Conservation (phyloP, 2,888 invertebrate species). For the Philopedon plagiatum region DNA sequence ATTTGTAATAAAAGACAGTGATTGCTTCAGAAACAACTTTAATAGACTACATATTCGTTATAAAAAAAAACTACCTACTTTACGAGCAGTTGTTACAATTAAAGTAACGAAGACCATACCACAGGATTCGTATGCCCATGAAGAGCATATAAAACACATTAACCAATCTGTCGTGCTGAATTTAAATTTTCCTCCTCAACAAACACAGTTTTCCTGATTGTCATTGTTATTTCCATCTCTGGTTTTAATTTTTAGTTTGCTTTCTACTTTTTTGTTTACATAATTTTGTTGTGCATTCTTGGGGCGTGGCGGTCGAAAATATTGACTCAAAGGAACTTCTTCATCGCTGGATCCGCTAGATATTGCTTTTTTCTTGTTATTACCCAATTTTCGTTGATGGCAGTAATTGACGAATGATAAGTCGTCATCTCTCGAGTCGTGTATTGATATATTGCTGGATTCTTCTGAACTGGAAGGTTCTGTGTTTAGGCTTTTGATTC, state of each 20-base stretch:
- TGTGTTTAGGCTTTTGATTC: no score
- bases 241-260: neutral
- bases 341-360: no score
- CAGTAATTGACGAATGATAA: neutral
- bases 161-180: slow-evolving; percentile 14
- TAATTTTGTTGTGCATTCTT: no score
- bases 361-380: no score
- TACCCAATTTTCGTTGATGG: no score
- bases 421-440: slow-evolving; percentile 23
- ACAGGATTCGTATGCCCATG: slow-evolving; percentile 18
- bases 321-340: no score
- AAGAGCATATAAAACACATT: slow-evolving; percentile 5
- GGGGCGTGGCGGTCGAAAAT: no score
- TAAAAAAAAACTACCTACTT: neutral
- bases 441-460: neutral
- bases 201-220: neutral
- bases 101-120: neutral
- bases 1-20: neutral
- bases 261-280: neutral
- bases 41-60: neutral
- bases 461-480: slow-evolving; percentile 23
- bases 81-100: neutral
- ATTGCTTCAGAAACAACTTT: neutral
- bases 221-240: neutral
- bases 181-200: neutral